phyloP scores from a whole-genome alignment of 1,140 invertebrate genomes.

The Brachionus asplanchnoidis region DNA sequence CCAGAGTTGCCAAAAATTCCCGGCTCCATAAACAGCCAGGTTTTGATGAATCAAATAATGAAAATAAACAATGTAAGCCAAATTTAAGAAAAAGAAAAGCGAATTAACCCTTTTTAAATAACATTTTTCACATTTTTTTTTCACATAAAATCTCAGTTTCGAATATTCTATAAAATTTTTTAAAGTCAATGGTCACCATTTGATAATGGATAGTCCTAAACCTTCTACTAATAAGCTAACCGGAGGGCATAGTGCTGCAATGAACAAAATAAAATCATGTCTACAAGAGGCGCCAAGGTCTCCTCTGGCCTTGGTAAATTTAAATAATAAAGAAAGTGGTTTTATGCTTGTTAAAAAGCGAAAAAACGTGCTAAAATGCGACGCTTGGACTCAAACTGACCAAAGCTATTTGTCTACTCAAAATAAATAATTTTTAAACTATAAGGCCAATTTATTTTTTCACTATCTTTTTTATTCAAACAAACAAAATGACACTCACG shows the following conservation, averaged over 20 bases:
- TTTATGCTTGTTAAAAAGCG: conserved; percentile 17
- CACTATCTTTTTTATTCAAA: not conserved
- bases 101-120: not conserved
- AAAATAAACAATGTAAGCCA: conserved; percentile 35
- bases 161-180: not conserved
- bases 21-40: not conserved
- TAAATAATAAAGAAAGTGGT: not conserved
- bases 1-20: not conserved
- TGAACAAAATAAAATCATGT: not conserved
- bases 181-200: conserved; percentile 22
- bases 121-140: not conserved
- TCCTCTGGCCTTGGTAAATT: conserved; percentile 7
- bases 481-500: not conserved
- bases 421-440: not conserved
- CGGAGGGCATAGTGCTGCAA: not conserved
- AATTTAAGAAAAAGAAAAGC: conserved; percentile 18
- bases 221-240: conserved; percentile 2
- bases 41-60: not conserved
- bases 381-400: conserved; percentile 32
- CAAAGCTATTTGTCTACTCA: not conserved
- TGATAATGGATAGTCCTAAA: conserved; percentile 33
- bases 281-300: not conserved
- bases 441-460: not conserved
- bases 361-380: conserved; percentile 11
- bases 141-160: not conserved